Evolutionary conservation across 2,888 invertebrate genomes (phyloP).

Genomic region (Ormyrus rosae): DNA sequence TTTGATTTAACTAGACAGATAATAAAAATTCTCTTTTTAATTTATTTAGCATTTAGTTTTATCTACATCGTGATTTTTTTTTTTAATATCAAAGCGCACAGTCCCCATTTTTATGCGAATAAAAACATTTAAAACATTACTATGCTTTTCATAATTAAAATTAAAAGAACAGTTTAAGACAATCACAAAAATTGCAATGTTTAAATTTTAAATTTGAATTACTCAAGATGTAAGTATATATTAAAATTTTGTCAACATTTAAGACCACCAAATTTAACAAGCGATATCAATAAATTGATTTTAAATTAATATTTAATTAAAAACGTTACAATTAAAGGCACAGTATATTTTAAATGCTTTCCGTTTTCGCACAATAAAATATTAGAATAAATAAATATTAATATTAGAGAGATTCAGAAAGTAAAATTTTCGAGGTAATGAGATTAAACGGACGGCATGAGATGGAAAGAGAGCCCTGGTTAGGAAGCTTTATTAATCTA

Average conservation of each 20-base stretch:
- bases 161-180: too few relatives aligned
- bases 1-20: too few relatives aligned
- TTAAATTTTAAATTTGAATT: too few relatives aligned
- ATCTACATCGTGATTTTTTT: too few relatives aligned
- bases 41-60: background rate
- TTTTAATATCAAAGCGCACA: slow-evolving; percentile 26
- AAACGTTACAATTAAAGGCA: too few relatives aligned
- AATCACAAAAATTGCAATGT: too few relatives aligned
- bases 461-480: background rate
- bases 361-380: background rate
- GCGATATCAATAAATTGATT: too few relatives aligned
- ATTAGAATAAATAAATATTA: background rate
- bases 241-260: too few relatives aligned
- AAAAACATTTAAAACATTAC: slow-evolving; percentile 9
- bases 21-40: too few relatives aligned
- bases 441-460: slow-evolving; percentile 31
- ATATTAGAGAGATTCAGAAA: background rate
- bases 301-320: too few relatives aligned
- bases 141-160: slow-evolving; percentile 3
- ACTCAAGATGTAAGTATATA: too few relatives aligned
- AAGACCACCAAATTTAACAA: too few relatives aligned
- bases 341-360: background rate
- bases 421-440: background rate
- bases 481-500: background rate
- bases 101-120: slow-evolving; percentile 13